Base-by-base conservation (phyloP, 1,140 invertebrate species). In the Bombus balteatus region DNA sequence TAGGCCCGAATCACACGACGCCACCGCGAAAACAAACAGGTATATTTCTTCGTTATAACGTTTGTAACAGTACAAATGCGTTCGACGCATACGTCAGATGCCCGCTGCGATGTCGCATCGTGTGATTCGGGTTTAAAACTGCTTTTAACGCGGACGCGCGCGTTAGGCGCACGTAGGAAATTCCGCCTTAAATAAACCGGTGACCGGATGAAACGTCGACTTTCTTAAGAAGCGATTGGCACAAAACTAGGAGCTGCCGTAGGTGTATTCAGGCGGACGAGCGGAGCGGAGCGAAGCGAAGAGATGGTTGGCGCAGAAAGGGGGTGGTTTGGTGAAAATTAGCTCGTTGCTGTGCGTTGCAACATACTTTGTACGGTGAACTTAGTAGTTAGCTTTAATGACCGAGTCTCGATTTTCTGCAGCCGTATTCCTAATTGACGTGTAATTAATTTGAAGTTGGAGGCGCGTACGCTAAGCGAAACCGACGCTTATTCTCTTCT, bases 401-500 rank as follows among this genome's bases (percentile, higher is more conserved):
- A 39, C 75, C 75, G 34, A 87, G 74, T 59, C 68, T 57, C 75
- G 81, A 84, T 87, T 84, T 84, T 87, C 74, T 39, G 43, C 85
- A 62, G 81, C 72, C 53, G 79, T 87, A 79, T 84, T 34, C 81
- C 41, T 87, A 87, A 87, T 87, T 87, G 85, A 87, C 85, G 81
- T 73, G 81, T 62, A 87, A 87, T 87, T 87, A 87, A 87, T 83
- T 78, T 74, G 57, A 87, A 78, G 81, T 77, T 78, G 65, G 66
- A 72, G 59, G 65, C 81, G 57, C 53, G 41, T 68, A 68, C 71
- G 22, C 66, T 70, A 32, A 47, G n/a, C 39, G 76, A 65, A 57
- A 28, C 79, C 62, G 59, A 43, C 73, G 66, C 25, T 68, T 76
- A 43, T 86, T 53, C 65, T 75, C 68, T 34, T 62, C 74, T 59